Base-by-base conservation (phyloP, 2,888 invertebrate genomes). In the Sinodicranocentrus sp. region DNA sequence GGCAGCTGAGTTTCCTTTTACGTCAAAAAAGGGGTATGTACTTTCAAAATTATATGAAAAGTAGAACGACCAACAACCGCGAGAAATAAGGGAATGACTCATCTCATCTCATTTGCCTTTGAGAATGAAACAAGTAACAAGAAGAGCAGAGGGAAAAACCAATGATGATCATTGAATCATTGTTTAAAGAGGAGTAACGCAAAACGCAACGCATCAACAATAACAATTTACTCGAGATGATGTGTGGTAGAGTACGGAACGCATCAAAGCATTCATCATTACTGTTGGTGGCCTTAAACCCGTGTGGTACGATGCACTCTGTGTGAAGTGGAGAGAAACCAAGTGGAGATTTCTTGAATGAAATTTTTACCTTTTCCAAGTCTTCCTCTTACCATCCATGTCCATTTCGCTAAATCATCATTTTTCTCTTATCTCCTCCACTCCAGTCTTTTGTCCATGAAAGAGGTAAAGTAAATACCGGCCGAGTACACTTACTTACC, bases 261-360 rank as follows among this genome's bases (percentile, higher is more conserved):
- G 52, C 63, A 73, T 73, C 61, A 75, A 65, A 65, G 61, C 65
- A 28, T 63, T 39, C 65, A 23, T 76, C 68, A 68, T 78, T 39
- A 52, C 19, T 43, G n/a, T n/a, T 54, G 79, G 79, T 79, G 79
- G 79, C 79, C 79, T 25, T 52, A 71, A 70, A 79, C 54, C 71
- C 25, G 79, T 79, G 79, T 71, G 79, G 79, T 61, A 70, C 17
- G 70, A 63, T 39, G 39, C 26, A 65, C 43, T 33, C 21, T 33
- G 13, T 33, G 15, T 21, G 33, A 39, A 15, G 13, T 21, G 33
- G 43, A n/a, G 63, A 28, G 28, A 17, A 44, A 39, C 6, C 17
- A 57, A 28, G 70, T 33, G 28, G 21, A 39, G 8, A 43, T 77
- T 77, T 77, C 70, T 59, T 77, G 77, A 77, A 77, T 77, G 77